These are phyloP conservation scores for Oncopeltus fasciatus DNA, from an alignment of 1,140 invertebrate genomes.

Conservation along the genomic window DNA sequence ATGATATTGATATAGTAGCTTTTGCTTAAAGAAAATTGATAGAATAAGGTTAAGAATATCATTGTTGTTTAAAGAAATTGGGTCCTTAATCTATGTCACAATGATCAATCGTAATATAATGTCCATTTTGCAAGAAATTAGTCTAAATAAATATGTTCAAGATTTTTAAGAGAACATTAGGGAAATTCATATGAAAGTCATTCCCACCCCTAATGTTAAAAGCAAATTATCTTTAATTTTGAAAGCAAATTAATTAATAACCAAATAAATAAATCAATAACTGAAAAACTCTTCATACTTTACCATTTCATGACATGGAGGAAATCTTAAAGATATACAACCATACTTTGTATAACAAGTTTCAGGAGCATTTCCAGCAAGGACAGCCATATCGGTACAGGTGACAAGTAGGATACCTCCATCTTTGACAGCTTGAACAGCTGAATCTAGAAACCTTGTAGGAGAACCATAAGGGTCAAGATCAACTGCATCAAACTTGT, in stretches of 20 bases:
- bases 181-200: background rate
- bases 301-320: conserved; percentile 91
- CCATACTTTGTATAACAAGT: conserved; percentile 92
- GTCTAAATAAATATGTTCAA: no score
- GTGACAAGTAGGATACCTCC: conserved; percentile 83
- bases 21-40: no score
- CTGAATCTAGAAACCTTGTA: conserved; percentile 80
- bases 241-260: background rate
- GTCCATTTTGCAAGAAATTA: no score
- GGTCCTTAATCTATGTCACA: no score
- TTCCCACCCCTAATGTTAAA: background rate
- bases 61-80: no score
- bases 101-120: no score
- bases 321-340: conserved; percentile 68
- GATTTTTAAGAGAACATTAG: no score
- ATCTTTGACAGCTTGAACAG: conserved; percentile 59
- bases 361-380: conserved; percentile 90
- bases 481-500: conserved; percentile 76
- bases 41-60: no score
- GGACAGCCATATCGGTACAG: conserved; percentile 92
- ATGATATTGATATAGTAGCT: no score
- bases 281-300: background rate
- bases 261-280: background rate
- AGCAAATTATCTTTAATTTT: no score
- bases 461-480: conserved; percentile 96